Evolutionary conservation across 2,113 vertebrate genomes (phyloP).

Genomic region (Pristiophorus japonicus): DNA sequence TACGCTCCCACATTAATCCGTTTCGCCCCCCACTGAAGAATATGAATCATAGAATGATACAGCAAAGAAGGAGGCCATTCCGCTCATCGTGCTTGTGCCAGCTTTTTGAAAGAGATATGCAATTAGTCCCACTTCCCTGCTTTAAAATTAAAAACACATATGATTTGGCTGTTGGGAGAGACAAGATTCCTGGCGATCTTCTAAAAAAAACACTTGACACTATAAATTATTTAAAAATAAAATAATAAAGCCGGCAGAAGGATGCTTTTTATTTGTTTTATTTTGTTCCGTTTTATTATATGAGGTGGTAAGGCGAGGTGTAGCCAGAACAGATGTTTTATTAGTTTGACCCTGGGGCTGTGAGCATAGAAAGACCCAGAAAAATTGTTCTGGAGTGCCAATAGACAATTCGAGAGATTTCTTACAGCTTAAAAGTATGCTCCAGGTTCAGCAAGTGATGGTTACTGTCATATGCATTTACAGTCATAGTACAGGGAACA

Average conservation of each 20-base stretch:
- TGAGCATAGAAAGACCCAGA: neutral
- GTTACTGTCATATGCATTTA: neutral
- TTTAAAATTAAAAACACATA: neutral
- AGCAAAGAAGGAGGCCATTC: neutral
- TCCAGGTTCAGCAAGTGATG: neutral
- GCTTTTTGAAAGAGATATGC: neutral
- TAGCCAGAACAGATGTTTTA: slow-evolving; percentile 19
- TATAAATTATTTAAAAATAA: neutral
- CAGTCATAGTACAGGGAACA: neutral
- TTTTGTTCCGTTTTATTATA: neutral
- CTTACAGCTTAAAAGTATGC: neutral
- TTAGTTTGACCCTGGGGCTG: neutral
- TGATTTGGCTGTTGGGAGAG: neutral
- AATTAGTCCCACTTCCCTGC: neutral
- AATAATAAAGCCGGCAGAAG: neutral
- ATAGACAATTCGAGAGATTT: neutral
- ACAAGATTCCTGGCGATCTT: neutral
- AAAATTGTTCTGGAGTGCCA: neutral
- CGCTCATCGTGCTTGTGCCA: neutral
- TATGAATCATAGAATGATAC: neutral
- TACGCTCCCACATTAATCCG: neutral
- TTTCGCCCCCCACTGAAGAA: neutral
- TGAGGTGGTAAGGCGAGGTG: neutral
- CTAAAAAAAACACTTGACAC: too few species aligned
- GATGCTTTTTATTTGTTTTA: neutral